Evolutionary conservation across 2,888 invertebrate genomes (phyloP).

Genomic region (Drosophila recens): DNA sequence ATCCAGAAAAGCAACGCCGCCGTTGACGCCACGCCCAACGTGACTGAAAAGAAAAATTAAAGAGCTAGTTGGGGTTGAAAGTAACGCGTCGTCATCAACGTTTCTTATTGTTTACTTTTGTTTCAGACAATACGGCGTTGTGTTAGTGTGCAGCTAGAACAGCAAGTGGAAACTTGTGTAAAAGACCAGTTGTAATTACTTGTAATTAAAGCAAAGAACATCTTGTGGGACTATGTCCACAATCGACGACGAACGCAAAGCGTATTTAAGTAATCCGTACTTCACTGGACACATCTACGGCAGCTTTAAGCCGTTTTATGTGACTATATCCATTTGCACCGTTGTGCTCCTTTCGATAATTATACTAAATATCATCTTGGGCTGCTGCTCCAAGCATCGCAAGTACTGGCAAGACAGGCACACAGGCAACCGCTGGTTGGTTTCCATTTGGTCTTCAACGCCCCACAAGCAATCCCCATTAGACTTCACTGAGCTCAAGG

Average conservation of each 20-base stretch:
- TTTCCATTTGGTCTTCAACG: constrained; percentile 93
- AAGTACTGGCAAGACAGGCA: constrained; percentile 93
- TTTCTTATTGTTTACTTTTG: constrained; percentile 33
- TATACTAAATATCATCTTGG: constrained; percentile 91
- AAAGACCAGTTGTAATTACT: constrained; percentile 42
- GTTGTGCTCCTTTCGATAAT: constrained; percentile 90
- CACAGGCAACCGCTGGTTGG: constrained; percentile 93
- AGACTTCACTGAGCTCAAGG: constrained; percentile 91
- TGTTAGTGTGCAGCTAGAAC: constrained; percentile 29
- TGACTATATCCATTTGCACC: constrained; percentile 91
- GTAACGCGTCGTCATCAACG: constrained; percentile 18
- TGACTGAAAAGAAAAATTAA: constrained; percentile 20
- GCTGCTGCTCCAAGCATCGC: constrained; percentile 92
- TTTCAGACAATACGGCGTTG: constrained; percentile 51
- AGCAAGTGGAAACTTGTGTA: constrained; percentile 28
- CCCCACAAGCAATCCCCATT: constrained; percentile 93
- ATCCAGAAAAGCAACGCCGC: constrained; percentile 32
- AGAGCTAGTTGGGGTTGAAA: constrained; percentile 40
- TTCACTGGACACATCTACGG: constrained; percentile 87
- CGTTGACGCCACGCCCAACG: constrained; percentile 66
- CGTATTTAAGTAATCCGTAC: constrained; percentile 88
- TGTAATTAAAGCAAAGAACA: constrained; percentile 31
- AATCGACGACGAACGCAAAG: constrained; percentile 88
- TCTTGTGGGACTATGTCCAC: constrained; percentile 87
- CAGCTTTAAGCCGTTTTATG: constrained; percentile 94